Evolutionary conservation across 2,888 invertebrate species (phyloP).

Genomic region (Xanthia icteritia): DNA sequence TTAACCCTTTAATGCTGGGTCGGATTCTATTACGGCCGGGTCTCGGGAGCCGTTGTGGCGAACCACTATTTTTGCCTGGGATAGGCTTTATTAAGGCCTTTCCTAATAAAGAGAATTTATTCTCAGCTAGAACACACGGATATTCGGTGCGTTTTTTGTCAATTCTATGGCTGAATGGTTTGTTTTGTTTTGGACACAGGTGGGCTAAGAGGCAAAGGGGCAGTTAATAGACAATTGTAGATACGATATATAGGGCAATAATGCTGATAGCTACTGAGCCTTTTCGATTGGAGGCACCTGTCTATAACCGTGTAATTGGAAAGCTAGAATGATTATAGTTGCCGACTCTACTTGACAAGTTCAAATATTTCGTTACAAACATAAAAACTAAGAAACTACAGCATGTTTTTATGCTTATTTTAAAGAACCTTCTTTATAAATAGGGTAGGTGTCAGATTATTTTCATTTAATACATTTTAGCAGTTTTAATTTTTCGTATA

Average conservation of each 20-base stretch:
- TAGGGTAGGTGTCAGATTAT: neutral
- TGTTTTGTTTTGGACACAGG: slow-evolving; percentile 47
- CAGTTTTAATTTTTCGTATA: too few relatives aligned
- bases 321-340: neutral
- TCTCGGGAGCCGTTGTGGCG: slow-evolving; percentile 73
- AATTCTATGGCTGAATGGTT: slow-evolving; percentile 34
- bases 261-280: slow-evolving; percentile 39
- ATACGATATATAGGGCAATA: slow-evolving; percentile 13
- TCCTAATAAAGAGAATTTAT: slow-evolving; percentile 83
- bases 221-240: slow-evolving; percentile 35
- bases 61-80: slow-evolving; percentile 82
- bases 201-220: slow-evolving; percentile 21
- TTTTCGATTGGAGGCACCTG: slow-evolving; percentile 12
- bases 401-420: too few relatives aligned
- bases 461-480: neutral
- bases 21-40: slow-evolving; percentile 74
- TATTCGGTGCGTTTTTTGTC: slow-evolving; percentile 55
- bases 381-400: too few relatives aligned
- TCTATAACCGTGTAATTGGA: neutral
- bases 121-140: slow-evolving; percentile 59
- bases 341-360: neutral
- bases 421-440: too few relatives aligned
- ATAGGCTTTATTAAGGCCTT: slow-evolving; percentile 79
- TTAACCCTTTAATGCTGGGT: slow-evolving; percentile 75
- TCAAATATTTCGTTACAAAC: neutral